Percentiles rank a stretch among this genome's conserved stretches.
phyloP scores from a whole-genome alignment of 2,888 invertebrate species.

The Leptura quadrifasciata region DNA sequence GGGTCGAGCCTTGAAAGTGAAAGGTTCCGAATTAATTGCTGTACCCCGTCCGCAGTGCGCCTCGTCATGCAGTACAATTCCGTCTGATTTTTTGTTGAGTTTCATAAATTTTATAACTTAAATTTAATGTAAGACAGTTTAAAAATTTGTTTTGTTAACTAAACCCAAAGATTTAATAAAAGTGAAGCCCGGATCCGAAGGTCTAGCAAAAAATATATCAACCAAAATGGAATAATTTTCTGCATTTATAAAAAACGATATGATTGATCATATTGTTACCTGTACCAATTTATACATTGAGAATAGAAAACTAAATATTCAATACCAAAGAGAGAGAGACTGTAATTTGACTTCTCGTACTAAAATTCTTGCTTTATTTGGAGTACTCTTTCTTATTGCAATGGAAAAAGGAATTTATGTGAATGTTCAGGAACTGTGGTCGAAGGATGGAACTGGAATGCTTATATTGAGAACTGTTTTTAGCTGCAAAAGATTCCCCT shows the following conservation, averaged over 20 bases:
- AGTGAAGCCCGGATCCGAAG: neutral
- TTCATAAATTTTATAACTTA: no score
- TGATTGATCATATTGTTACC: neutral
- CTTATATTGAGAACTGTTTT: no score
- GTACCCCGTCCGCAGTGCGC: no score
- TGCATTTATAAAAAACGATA: neutral
- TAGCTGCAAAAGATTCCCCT: no score
- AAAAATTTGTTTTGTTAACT: no score
- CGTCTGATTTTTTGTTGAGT: no score
- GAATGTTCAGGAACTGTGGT: neutral
- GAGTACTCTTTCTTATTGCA: slow-evolving; percentile 15
- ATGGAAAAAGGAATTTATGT: slow-evolving; percentile 5
- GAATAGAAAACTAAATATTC: neutral
- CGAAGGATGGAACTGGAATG: no score
- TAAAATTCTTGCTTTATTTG: slow-evolving; percentile 33
- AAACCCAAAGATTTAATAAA: neutral
- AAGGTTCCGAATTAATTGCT: no score
- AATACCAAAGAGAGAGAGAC: slow-evolving; percentile 20
- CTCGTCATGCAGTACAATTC: no score
- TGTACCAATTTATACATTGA: neutral
- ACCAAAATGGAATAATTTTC: neutral
- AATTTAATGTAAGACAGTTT: no score
- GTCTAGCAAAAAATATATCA: neutral
- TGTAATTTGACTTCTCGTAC: slow-evolving; percentile 23
- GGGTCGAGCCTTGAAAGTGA: no score